These are phyloP conservation scores for Ibidorhyncha struthersii DNA, from an alignment of 2,113 vertebrate genomes.

Conservation along the genomic window DNA sequence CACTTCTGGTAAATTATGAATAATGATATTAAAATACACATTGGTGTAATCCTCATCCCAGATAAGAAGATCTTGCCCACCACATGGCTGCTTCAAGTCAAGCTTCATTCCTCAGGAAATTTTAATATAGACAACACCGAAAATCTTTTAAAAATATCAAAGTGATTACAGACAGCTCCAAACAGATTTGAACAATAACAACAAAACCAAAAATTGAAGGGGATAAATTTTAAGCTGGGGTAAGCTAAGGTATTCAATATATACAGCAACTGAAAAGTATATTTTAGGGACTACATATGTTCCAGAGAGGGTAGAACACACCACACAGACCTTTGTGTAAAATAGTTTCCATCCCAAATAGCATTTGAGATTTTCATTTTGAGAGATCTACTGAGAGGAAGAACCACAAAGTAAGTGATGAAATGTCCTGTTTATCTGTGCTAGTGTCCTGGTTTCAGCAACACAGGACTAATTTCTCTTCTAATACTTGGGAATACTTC, in stretches of 20 bases:
- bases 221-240: background rate
- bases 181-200: background rate
- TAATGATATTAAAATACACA: constrained; percentile 33
- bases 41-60: background rate
- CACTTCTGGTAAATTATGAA: constrained; percentile 29
- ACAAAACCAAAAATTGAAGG: background rate
- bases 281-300: background rate
- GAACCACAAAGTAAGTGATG: background rate
- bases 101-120: background rate
- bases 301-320: background rate
- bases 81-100: background rate
- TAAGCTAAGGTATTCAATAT: background rate
- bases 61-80: background rate
- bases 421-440: background rate
- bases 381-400: background rate
- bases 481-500: no score
- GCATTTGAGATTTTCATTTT: background rate
- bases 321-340: background rate
- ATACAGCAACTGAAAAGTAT: background rate
- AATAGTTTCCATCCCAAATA: background rate
- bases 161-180: background rate
- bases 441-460: background rate
- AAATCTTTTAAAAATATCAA: background rate
- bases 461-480: no score
- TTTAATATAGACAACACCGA: background rate